These are phyloP conservation scores for Embiotoca jacksoni DNA, from an alignment of 2,113 vertebrate species.

Conservation along the genomic window DNA sequence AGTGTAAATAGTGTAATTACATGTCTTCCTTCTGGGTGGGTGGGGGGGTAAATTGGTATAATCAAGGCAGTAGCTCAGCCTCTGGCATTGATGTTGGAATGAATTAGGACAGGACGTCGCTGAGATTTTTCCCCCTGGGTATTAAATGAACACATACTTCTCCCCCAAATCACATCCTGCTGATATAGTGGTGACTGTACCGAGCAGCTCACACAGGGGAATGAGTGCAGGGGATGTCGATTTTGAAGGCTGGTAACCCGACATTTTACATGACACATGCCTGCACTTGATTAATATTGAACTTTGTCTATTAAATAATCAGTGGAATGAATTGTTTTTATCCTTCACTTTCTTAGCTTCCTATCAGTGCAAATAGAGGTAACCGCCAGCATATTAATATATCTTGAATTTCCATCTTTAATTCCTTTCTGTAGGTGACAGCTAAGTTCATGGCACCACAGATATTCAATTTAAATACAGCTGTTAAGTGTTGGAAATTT, in stretches of 20 bases:
- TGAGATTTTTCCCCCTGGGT: slow-evolving; percentile 57
- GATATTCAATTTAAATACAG: too few species aligned
- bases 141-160: slow-evolving; percentile 62
- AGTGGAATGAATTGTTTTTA: too few species aligned
- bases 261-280: not conserved
- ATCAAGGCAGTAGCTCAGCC: slow-evolving; percentile 69
- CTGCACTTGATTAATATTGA: not conserved
- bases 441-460: too few species aligned
- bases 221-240: slow-evolving; percentile 18
- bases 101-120: slow-evolving; percentile 61
- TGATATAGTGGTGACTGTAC: slow-evolving; percentile 34
- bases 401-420: too few species aligned
- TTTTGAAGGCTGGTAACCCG: not conserved
- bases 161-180: slow-evolving; percentile 70
- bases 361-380: too few species aligned
- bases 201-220: not conserved
- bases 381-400: too few species aligned
- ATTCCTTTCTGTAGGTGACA: too few species aligned
- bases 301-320: too few species aligned
- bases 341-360: too few species aligned
- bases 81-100: slow-evolving; percentile 62
- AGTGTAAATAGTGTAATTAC: slow-evolving; percentile 78
- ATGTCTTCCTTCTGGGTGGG: slow-evolving; percentile 75
- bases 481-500: too few species aligned
- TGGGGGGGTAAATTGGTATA: slow-evolving; percentile 71